Conservation (phyloP, 2,113 vertebrate species). For the Hirundichthys speculiger region DNA sequence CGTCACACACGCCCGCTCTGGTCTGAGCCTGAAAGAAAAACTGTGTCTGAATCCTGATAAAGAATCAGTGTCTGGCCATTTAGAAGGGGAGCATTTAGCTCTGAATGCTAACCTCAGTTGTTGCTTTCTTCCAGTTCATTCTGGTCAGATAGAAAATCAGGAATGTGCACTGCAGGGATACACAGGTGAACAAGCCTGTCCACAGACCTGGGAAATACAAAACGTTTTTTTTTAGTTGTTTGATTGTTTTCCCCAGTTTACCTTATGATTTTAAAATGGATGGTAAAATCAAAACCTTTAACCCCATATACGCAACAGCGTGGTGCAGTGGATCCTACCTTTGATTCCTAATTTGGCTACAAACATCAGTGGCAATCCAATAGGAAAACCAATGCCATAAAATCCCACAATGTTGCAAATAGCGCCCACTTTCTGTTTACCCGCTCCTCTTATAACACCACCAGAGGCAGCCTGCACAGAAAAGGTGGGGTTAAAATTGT, state of each 20-base stretch:
- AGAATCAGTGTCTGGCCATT: background rate
- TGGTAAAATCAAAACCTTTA: constrained; percentile 2
- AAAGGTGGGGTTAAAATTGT: background rate
- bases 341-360: constrained; percentile 81
- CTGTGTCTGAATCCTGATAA: background rate
- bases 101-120: constrained; percentile 79
- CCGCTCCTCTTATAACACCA: constrained; percentile 83
- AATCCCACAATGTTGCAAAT: constrained; percentile 77
- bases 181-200: constrained; percentile 82
- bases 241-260: constrained; percentile 2
- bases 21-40: constrained; percentile 69
- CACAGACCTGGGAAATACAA: constrained; percentile 83
- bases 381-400: constrained; percentile 82
- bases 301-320: background rate
- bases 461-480: constrained; percentile 70
- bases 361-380: constrained; percentile 85
- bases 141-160: constrained; percentile 77
- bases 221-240: background rate
- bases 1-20: constrained; percentile 65
- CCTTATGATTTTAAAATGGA: too few species aligned
- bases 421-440: constrained; percentile 87
- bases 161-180: constrained; percentile 77
- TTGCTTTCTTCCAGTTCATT: constrained; percentile 85
- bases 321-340: constrained; percentile 70
- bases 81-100: background rate